Conservation (phyloP, 2,888 invertebrate genomes). For the Dryomyza anilis region DNA sequence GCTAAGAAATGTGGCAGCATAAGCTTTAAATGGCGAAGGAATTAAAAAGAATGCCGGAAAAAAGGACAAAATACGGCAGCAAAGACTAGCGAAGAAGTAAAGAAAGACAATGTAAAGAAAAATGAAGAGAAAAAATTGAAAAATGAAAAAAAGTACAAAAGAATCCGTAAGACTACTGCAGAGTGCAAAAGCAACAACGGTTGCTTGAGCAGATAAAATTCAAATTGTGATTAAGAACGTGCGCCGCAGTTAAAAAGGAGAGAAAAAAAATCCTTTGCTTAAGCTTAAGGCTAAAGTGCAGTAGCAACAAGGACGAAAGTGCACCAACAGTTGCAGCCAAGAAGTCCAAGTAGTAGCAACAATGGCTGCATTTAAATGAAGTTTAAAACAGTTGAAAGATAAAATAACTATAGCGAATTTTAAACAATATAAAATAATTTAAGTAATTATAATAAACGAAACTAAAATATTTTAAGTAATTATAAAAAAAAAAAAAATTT, state of each 20-base stretch:
- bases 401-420: too few species aligned
- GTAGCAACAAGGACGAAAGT: not conserved
- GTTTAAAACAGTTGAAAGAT: not conserved
- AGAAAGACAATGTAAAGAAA: too few species aligned
- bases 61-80: not conserved
- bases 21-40: not conserved
- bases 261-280: conserved; percentile 1
- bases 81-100: conserved; percentile 12
- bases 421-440: too few species aligned
- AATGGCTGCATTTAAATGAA: conserved; percentile 12
- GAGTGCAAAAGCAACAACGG: too few species aligned
- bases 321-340: not conserved
- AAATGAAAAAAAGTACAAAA: too few species aligned
- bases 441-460: not conserved
- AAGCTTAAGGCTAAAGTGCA: conserved; percentile 9
- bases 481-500: too few species aligned
- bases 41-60: not conserved
- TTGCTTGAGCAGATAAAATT: conserved; percentile 20
- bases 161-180: too few species aligned
- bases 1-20: not conserved
- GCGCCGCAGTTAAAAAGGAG: conserved; percentile 12
- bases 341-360: not conserved
- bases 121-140: too few species aligned
- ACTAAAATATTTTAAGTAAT: not conserved
- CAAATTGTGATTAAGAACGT: conserved; percentile 25